Evolutionary conservation across 1,140 invertebrate species (phyloP), one percentile per base, ranked within the genome.

Genomic region (Drosophila cardini): DNA sequence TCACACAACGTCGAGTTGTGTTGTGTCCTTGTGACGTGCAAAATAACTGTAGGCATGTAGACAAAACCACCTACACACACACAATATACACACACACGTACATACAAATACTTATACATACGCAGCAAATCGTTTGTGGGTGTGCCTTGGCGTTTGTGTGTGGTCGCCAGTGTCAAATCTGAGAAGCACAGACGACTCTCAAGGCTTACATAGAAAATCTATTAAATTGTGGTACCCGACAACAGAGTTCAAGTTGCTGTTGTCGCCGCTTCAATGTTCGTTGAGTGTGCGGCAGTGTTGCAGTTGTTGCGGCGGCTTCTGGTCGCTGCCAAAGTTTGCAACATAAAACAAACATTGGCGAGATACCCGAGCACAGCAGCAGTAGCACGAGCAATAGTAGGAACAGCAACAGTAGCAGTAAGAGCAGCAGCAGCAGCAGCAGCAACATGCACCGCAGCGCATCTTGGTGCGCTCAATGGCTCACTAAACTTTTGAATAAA

Each of bases 401-500:
- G 64, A 43, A 50, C 45, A 15, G 61, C 68, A 61, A 72, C 69
- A 26, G 21, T 26, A 26, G 67, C 43, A 36, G 18, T 40, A 18
- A 32, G 36, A 50, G 36, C 42, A 34, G 30, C 46, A 26, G 36
- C 43, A 36, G 18, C 48, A 18, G 38, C 45, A 50, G 36, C 42
- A 34, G 30, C 46, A 26, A 30, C 36, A 50, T 26, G 64, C 55
- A 50, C 45, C 26, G 50, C 68, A 69, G 76, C 69, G 21, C 21
- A 26, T 26, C 63, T 68, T 63, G 76, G 61, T 61, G 78, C 72
- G 78, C 72, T 87, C 76, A 87, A 87, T 89, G 84, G 84, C 84
- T 87, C 76, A 86, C 84, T 89, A 87, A 87, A 87, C 84, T 87
- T 87, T 84, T 87, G 84, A 87, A 87, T 87, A 87, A 84, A 86